These are phyloP conservation scores for Lipophrys pholis DNA, from an alignment of 2,113 vertebrate genomes.

Conservation along the genomic window DNA sequence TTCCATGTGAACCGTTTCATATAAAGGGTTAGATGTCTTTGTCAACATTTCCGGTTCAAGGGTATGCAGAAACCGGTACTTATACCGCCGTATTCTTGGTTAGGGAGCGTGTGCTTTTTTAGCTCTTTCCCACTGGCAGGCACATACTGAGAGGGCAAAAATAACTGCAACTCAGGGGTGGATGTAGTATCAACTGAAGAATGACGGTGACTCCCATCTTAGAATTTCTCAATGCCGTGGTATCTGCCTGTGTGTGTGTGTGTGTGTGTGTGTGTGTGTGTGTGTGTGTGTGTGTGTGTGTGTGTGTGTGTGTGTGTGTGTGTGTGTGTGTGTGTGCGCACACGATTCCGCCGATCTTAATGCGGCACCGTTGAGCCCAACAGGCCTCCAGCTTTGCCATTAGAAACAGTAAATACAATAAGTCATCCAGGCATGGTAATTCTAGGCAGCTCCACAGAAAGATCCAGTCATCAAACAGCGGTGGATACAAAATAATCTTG, in stretches of 20 bases:
- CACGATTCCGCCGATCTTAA: constrained; percentile 14
- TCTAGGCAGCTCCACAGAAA: constrained; percentile 11
- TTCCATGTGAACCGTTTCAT: constrained; percentile 1
- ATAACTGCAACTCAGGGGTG: constrained; percentile 67
- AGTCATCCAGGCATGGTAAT: constrained; percentile 25
- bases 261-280: constrained; percentile 1
- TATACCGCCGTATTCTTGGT: constrained; percentile 22
- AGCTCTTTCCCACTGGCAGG: constrained; percentile 50
- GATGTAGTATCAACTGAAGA: constrained; percentile 59
- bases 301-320: constrained; percentile 7
- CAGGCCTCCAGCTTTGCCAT: constrained; percentile 39
- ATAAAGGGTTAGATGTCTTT: neutral
- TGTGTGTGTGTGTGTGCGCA: constrained; percentile 5
- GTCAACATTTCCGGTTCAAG: constrained; percentile 2
- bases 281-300: neutral
- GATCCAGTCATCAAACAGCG: constrained; percentile 15
- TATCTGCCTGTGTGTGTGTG: constrained; percentile 17
- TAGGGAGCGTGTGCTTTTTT: constrained; percentile 43
- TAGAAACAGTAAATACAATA: constrained; percentile 52
- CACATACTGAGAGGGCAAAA: constrained; percentile 54
- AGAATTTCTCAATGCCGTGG: constrained; percentile 49
- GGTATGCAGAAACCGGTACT: constrained; percentile 12
- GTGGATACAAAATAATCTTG: constrained; percentile 6
- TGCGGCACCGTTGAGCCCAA: constrained; percentile 35
- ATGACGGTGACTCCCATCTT: constrained; percentile 69